These are phyloP conservation scores for Sceloporus tristichus DNA, from an alignment of 2,113 vertebrate species.

Conservation along the genomic window DNA sequence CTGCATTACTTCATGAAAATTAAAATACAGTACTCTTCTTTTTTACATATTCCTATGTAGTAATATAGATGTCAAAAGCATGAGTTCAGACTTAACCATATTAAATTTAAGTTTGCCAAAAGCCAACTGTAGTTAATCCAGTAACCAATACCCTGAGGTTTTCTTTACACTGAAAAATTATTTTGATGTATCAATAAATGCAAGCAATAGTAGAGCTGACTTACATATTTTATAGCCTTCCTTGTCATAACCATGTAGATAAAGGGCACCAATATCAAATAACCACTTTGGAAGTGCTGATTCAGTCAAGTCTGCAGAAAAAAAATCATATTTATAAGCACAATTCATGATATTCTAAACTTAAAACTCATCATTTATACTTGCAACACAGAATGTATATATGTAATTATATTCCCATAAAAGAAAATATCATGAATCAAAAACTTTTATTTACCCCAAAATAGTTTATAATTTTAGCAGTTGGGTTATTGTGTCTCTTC, in stretches of 20 bases:
- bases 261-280: constrained; percentile 90
- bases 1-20: neutral
- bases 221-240: constrained; percentile 97
- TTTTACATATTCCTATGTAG: neutral
- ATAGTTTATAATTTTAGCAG: neutral
- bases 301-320: constrained; percentile 90
- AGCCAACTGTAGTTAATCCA: neutral
- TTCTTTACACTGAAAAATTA: neutral
- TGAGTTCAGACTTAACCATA: neutral
- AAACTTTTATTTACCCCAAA: neutral
- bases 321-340: constrained; percentile 49
- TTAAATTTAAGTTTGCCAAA: too few relatives aligned
- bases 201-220: constrained; percentile 61
- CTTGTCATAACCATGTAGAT: constrained; percentile 96
- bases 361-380: neutral
- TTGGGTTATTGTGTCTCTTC: neutral
- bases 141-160: neutral
- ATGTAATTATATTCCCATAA: neutral
- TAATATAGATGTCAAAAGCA: neutral
- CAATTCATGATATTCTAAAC: constrained; percentile 23
- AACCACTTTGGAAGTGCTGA: constrained; percentile 90
- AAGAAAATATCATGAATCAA: neutral
- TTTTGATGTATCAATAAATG: neutral
- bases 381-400: neutral
- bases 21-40: neutral